phyloP scores from a whole-genome alignment of 2,113 vertebrate genomes.

The Pycnonotus jocosus region DNA sequence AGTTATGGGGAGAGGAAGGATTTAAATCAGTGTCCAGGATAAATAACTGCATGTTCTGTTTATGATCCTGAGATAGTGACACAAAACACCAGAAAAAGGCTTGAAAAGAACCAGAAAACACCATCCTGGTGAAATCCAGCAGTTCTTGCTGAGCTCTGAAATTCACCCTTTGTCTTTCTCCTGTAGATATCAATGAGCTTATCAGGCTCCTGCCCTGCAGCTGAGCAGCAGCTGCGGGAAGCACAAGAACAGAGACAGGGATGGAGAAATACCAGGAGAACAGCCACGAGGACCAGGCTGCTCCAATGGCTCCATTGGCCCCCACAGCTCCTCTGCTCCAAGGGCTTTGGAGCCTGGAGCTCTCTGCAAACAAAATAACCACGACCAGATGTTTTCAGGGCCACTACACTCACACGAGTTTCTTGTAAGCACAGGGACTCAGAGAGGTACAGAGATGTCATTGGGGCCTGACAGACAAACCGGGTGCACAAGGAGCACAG shows the following conservation, averaged over 20 bases:
- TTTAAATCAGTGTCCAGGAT: neutral
- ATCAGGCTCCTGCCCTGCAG: neutral
- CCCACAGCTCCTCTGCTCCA: neutral
- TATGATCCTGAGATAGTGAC: neutral
- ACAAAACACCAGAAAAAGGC: neutral
- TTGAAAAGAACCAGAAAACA: neutral
- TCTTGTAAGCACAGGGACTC: neutral
- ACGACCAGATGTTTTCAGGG: neutral
- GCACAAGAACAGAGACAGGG: accelerated
- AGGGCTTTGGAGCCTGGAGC: neutral
- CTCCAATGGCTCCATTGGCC: no score
- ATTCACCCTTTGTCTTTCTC: neutral
- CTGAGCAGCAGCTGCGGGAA: neutral
- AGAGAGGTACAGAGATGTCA: neutral
- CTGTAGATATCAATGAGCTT: neutral
- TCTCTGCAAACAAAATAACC: neutral
- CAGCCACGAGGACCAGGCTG: neutral
- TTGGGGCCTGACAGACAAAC: neutral
- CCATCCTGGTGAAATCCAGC: neutral
- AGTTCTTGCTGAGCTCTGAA: neutral
- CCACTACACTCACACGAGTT: neutral
- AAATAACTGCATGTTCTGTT: neutral
- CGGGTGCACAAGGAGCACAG: neutral
- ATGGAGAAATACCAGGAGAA: neutral
- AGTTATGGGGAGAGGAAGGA: neutral